Base-by-base conservation (phyloP, 2,113 vertebrate species). In the Dermatemys mawii region DNA sequence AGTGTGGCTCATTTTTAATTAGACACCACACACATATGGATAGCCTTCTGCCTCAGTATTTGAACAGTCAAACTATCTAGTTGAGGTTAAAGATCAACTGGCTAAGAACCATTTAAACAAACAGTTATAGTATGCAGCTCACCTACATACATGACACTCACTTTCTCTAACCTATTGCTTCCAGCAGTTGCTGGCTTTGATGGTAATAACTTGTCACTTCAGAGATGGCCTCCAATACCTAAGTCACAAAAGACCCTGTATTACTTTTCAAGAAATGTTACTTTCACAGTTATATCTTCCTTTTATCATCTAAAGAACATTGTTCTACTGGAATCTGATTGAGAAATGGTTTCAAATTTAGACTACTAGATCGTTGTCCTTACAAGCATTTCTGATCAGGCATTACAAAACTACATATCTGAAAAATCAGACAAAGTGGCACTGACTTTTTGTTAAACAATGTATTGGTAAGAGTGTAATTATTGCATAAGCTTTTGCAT, bases 1-100 rank as follows among this genome's bases (percentile, higher is more conserved):
- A 35, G 57, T 63, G 12, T 21, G 41, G 35, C n/a, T 73, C 41
- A 73, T 73, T 73, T 73, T 63, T 63, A 16, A 63, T 63, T 63
- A 63, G 55, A 32, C 35, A 35, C 27, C 11, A 60, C 29, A 13
- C 55, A 60, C 57, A 49, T 46, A 46, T 46, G 46, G 75, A 63
- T 2, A 2, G 48, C 2, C 19, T n/a, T 5, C 3, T 11, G 2
- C 6, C 82, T 49, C 76, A 63, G 4, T 7, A 41, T 75, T 0
- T 67, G 12, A 79, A 53, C 55, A 13, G 11, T 29, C 10, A 55
- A 53, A 22, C 44, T 46, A 3, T 27, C 29, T 49, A 35, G 32
- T 49, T 88, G 57, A 95, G 57, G 35, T 2, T 35, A 83, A 57
- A 6, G 55, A 84, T 4, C 4, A 55, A 89, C 51, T 6, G 1